Evolutionary conservation across 2,113 vertebrate genomes (phyloP).

Genomic region (Patagioenas fasciata): DNA sequence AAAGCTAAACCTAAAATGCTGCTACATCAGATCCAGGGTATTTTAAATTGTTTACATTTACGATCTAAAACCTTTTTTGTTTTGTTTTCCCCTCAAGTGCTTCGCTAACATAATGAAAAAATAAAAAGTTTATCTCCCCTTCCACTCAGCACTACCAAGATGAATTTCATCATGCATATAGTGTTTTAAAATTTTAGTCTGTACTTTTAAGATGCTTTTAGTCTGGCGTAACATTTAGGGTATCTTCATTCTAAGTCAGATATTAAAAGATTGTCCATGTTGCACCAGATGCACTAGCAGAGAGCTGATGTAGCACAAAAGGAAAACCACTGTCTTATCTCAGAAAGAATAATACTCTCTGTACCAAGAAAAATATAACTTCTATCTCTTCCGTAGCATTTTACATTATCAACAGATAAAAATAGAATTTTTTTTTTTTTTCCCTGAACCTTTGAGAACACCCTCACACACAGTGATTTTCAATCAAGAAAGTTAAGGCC

Average conservation of each 20-base stretch:
- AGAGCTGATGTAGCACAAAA: background rate
- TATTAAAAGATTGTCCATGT: background rate
- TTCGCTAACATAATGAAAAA: background rate
- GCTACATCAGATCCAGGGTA: background rate
- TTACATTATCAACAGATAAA: background rate
- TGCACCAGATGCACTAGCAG: background rate
- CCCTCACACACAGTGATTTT: background rate
- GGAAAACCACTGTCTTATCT: background rate
- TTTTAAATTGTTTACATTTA: background rate
- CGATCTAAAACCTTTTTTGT: background rate
- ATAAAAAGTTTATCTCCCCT: background rate
- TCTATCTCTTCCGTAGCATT: background rate
- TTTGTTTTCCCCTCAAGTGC: background rate
- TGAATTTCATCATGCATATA: fast-evolving
- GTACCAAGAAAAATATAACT: background rate
- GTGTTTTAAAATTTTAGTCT: background rate
- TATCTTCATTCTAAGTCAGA: background rate
- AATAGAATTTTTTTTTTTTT: background rate
- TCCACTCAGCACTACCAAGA: background rate
- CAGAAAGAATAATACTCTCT: background rate
- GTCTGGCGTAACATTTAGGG: background rate
- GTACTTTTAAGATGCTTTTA: background rate
- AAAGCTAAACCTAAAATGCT: background rate
- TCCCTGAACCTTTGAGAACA: background rate
- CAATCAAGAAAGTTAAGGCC: background rate